These are phyloP conservation scores for Trogon surrucura DNA, from an alignment of 2,113 vertebrate genomes.

Conservation along the genomic window DNA sequence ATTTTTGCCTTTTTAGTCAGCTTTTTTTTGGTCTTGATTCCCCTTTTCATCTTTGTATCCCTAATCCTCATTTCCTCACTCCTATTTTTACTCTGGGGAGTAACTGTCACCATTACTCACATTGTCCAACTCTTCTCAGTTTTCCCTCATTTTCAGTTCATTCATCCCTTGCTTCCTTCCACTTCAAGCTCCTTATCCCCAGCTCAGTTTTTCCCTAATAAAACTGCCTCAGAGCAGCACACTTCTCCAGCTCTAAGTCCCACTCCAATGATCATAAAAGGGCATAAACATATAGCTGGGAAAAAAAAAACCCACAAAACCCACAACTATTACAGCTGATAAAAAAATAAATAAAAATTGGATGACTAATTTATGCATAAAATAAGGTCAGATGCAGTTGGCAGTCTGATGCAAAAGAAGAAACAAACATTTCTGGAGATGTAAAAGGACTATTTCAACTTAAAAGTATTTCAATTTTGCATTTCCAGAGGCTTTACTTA, in stretches of 20 bases:
- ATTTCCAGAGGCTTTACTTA: slow-evolving; percentile 5
- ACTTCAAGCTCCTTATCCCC: background rate
- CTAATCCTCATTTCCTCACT: background rate
- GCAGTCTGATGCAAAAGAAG: background rate
- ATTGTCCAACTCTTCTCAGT: background rate
- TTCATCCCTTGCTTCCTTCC: slow-evolving; percentile 22
- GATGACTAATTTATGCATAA: background rate
- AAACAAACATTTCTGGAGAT: background rate
- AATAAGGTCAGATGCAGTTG: background rate
- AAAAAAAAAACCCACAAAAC: background rate
- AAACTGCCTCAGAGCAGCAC: background rate
- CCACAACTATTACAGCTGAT: background rate
- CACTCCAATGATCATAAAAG: slow-evolving; percentile 15
- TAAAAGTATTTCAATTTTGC: background rate
- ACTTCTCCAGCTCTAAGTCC: slow-evolving; percentile 13
- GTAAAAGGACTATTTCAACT: background rate
- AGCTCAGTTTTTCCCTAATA: slow-evolving; percentile 17
- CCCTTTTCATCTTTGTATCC: background rate
- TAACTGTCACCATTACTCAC: slow-evolving; percentile 10
- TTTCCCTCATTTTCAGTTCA: slow-evolving; percentile 30
- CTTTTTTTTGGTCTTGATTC: background rate
- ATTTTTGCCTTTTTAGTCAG: slow-evolving; percentile 13
- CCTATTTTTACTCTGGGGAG: background rate
- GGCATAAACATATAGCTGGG: background rate
- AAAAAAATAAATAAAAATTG: background rate